A percentile compares a stretch with the other conserved stretches of the same genome.
Evolutionary conservation across 2,797 vertebrate species (phyloP).

Genomic region (Valencia hispanica): DNA sequence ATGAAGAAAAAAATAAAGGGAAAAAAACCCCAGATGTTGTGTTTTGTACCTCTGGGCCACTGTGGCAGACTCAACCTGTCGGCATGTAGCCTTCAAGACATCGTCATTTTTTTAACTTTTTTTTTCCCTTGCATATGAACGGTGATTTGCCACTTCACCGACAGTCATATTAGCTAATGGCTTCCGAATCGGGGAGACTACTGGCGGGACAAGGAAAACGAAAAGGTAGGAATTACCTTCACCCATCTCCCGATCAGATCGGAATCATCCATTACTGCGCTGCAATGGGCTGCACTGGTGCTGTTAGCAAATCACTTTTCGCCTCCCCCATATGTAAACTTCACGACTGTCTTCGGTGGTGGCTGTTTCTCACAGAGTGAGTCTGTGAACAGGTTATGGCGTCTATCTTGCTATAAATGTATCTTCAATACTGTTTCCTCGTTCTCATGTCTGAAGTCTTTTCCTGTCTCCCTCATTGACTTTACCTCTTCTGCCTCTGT

Average conservation of each 20-base stretch:
- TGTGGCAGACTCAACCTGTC: constrained; percentile 66
- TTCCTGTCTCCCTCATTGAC: constrained; percentile 76
- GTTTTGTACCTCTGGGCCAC: constrained; percentile 22
- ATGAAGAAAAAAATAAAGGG: not conserved
- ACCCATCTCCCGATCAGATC: constrained; percentile 82
- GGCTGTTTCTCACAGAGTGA: constrained; percentile 75
- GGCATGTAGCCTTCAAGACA: constrained; percentile 73
- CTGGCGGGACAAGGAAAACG: constrained; percentile 88
- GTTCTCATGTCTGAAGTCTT: constrained; percentile 73
- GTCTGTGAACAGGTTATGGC: constrained; percentile 71
- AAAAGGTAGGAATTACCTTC: constrained; percentile 86
- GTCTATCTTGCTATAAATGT: constrained; percentile 78
- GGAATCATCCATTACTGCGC: constrained; percentile 81
- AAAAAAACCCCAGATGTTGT: constrained; percentile 1
- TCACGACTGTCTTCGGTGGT: constrained; percentile 80
- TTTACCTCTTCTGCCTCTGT: constrained; percentile 75
- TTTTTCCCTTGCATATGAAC: constrained; percentile 84
- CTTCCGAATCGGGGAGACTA: constrained; percentile 88
- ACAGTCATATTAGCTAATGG: constrained; percentile 87
- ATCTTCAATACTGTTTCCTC: constrained; percentile 68
- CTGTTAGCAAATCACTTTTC: constrained; percentile 73
- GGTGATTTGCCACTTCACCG: constrained; percentile 86
- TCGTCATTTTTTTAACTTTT: constrained; percentile 80
- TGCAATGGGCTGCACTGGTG: constrained; percentile 80
- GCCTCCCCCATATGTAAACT: constrained; percentile 75